Percentiles rank a stretch among this genome's conserved stretches.
Evolutionary conservation across 2,797 vertebrate genomes (phyloP).

Genomic region (Crenuchus spilurus): DNA sequence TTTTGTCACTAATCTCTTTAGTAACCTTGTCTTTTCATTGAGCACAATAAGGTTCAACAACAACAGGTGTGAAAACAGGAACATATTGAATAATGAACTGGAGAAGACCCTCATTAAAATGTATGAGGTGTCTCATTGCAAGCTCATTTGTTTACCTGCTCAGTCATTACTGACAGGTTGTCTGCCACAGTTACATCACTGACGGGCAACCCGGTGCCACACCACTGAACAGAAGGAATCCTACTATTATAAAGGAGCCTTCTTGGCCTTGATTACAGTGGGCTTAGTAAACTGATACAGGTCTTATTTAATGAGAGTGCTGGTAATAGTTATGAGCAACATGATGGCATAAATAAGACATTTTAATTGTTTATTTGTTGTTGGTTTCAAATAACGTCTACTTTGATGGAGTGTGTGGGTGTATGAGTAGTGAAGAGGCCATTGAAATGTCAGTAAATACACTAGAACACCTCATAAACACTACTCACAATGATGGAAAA

Average conservation of each 20-base stretch:
- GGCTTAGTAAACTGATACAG: neutral
- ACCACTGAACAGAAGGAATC: neutral
- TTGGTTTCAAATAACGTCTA: neutral
- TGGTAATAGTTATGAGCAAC: neutral
- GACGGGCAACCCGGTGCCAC: neutral
- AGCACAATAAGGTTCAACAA: neutral
- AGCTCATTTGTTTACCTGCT: conserved; percentile 31
- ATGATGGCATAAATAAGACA: neutral
- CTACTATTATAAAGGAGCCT: neutral
- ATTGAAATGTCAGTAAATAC: too few relatives aligned
- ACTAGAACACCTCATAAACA: too few relatives aligned
- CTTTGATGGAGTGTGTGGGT: neutral
- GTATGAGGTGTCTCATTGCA: conserved; percentile 52
- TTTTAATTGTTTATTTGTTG: too few relatives aligned
- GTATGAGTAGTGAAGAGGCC: too few relatives aligned
- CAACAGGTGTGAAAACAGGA: conserved; percentile 45
- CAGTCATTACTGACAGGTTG: neutral
- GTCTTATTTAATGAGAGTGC: neutral
- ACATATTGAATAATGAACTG: conserved; percentile 29
- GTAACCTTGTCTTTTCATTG: neutral
- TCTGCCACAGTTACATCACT: conserved; percentile 51
- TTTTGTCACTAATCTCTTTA: too few relatives aligned
- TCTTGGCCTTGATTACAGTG: neutral
- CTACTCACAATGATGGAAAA: too few relatives aligned
- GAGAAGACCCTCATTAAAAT: conserved; percentile 56